These are phyloP conservation scores for Sapayoa aenigma DNA, from an alignment of 2,113 vertebrate genomes.

Conservation along the genomic window DNA sequence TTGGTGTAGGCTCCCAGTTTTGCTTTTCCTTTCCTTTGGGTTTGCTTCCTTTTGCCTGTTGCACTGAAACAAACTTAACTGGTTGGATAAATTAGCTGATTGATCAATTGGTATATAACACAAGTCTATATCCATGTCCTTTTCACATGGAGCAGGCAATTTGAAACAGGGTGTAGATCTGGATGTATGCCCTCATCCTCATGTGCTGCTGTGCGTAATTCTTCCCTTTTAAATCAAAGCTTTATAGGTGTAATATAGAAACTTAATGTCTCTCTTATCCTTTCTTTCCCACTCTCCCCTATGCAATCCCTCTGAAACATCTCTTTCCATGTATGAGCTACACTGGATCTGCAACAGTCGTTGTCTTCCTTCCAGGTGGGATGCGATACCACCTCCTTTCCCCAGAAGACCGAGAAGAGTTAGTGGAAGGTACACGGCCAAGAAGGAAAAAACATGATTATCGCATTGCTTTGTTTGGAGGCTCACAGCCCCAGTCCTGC, in stretches of 20 bases:
- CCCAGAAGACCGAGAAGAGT: slow-evolving; percentile 91
- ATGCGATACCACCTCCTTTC: slow-evolving; percentile 87
- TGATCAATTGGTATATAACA: rapidly evolving
- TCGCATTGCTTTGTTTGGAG: slow-evolving; percentile 93
- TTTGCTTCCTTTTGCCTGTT: neutral
- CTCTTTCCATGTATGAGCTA: neutral
- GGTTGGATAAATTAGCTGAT: neutral
- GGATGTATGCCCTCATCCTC: neutral
- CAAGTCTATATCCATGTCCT: neutral
- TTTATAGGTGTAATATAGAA: neutral
- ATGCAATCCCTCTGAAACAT: neutral
- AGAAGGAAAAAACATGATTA: slow-evolving; percentile 93
- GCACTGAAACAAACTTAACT: neutral
- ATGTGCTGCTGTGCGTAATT: neutral
- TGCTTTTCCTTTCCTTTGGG: neutral
- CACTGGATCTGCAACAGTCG: neutral
- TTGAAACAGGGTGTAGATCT: neutral
- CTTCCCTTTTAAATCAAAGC: neutral
- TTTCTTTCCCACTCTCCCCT: neutral
- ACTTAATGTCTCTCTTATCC: neutral
- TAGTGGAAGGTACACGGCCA: slow-evolving; percentile 91
- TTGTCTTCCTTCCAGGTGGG: slow-evolving; percentile 73
- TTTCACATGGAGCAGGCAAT: neutral
- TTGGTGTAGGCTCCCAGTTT: neutral
- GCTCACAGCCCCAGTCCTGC: slow-evolving; percentile 96